These are phyloP conservation scores for Desoria tigrina DNA, from an alignment of 2,888 invertebrate genomes.

Conservation along the genomic window DNA sequence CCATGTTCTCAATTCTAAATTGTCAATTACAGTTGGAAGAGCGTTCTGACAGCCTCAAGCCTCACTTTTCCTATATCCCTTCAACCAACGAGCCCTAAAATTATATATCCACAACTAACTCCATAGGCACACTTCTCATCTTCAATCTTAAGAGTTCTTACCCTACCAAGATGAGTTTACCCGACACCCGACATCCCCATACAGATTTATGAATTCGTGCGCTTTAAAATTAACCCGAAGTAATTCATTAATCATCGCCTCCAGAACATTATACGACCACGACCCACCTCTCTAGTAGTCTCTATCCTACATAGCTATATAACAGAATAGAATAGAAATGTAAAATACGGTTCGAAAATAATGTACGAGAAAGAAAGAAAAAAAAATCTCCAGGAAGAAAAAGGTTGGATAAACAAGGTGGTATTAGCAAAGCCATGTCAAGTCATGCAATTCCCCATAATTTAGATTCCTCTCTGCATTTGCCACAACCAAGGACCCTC, in stretches of 20 bases:
- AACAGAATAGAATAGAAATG: neutral
- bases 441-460: constrained; percentile 7
- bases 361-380: neutral
- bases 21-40: constrained; percentile 7
- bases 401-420: constrained; percentile 4
- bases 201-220: constrained; percentile 22
- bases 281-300: no score
- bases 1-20: neutral
- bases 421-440: constrained; percentile 8
- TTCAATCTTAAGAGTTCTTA: neutral
- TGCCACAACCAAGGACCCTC: neutral
- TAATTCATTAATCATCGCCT: constrained; percentile 24
- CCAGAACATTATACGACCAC: neutral
- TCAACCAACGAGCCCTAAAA: no score
- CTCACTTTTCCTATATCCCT: neutral
- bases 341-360: neutral
- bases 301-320: neutral
- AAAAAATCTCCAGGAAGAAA: neutral
- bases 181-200: neutral
- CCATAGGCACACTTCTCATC: neutral
- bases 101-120: no score
- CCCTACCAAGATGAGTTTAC: neutral
- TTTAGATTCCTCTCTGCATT: neutral
- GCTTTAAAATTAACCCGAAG: constrained; percentile 20
- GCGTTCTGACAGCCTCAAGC: neutral